These are phyloP conservation scores for Bilobella aurantiaca DNA, from an alignment of 1,140 invertebrate genomes.

Conservation along the genomic window DNA sequence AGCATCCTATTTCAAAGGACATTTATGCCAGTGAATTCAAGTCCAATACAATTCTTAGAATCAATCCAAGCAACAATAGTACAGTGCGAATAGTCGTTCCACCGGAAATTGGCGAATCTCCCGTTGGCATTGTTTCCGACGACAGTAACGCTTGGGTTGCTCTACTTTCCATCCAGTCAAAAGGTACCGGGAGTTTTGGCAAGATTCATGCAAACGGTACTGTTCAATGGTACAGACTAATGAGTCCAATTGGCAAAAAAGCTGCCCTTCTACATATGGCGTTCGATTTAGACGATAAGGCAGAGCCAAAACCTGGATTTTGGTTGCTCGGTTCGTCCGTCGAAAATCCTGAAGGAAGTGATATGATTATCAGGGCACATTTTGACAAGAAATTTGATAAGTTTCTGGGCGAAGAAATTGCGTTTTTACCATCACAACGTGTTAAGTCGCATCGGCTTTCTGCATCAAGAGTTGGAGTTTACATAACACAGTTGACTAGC, in stretches of 20 bases:
- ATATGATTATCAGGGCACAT: not conserved
- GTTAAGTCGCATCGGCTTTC: not conserved
- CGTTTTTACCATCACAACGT: not conserved
- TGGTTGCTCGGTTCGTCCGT: not conserved
- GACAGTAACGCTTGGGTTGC: not conserved
- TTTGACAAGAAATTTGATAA: not conserved
- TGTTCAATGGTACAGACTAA: not conserved
- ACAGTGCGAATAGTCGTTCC: not conserved
- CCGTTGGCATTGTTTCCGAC: not conserved
- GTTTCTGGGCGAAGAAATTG: not conserved
- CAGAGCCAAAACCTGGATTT: not conserved
- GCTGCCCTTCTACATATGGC: not conserved
- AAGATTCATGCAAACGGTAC: not conserved
- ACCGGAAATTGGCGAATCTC: not conserved
- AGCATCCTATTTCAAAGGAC: not conserved
- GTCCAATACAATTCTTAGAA: not conserved
- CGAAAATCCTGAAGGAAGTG: not conserved
- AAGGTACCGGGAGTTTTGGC: not conserved
- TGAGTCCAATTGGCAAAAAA: not conserved
- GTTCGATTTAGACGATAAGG: not conserved
- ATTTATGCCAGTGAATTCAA: not conserved
- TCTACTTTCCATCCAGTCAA: not conserved
- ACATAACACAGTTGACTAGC: not conserved
- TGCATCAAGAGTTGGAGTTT: not conserved
- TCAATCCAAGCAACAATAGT: not conserved